Percentiles rank a stretch among this genome's conserved stretches.
These are phyloP conservation scores for Muricea muricata DNA, from an alignment of 92 coral and sea anemone genomes.

Conservation along the genomic window DNA sequence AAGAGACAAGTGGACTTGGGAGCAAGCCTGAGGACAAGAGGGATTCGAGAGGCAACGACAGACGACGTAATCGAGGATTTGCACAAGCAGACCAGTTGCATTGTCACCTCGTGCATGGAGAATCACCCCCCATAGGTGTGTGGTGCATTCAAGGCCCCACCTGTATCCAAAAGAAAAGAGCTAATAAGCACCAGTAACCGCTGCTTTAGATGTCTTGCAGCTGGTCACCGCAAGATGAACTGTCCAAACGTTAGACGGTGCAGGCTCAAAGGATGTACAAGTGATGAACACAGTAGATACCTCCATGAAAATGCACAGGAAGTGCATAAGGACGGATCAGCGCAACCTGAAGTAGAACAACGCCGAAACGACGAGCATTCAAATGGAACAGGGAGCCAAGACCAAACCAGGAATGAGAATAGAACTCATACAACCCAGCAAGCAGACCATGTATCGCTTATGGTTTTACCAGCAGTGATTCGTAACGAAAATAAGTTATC, in stretches of 20 bases:
- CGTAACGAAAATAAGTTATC: not conserved
- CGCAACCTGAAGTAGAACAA: not conserved
- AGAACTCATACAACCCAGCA: not conserved
- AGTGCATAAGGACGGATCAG: not conserved
- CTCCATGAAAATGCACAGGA: not conserved
- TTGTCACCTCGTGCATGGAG: too few relatives aligned
- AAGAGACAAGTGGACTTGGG: conserved; percentile 15
- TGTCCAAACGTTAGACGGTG: conserved; percentile 39
- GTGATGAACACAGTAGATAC: not conserved
- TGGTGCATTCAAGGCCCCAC: conserved; percentile 13
- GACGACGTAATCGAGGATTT: too few relatives aligned
- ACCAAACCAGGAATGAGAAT: not conserved
- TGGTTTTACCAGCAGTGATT: conserved; percentile 11
- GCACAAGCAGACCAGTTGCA: too few relatives aligned
- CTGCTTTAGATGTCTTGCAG: conserved; percentile 28
- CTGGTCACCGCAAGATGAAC: conserved; percentile 6
- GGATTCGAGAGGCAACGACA: too few relatives aligned
- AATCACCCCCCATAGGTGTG: too few relatives aligned
- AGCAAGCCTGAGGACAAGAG: too few relatives aligned
- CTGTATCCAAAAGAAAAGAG: conserved; percentile 32
- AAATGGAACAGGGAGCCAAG: not conserved
- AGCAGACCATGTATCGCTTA: not conserved
- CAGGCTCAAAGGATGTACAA: conserved; percentile 32
- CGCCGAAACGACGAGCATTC: not conserved
- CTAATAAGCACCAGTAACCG: not conserved